phyloP scores from a whole-genome alignment of 2,888 invertebrate species.

The Rhamnusium bicolor region DNA sequence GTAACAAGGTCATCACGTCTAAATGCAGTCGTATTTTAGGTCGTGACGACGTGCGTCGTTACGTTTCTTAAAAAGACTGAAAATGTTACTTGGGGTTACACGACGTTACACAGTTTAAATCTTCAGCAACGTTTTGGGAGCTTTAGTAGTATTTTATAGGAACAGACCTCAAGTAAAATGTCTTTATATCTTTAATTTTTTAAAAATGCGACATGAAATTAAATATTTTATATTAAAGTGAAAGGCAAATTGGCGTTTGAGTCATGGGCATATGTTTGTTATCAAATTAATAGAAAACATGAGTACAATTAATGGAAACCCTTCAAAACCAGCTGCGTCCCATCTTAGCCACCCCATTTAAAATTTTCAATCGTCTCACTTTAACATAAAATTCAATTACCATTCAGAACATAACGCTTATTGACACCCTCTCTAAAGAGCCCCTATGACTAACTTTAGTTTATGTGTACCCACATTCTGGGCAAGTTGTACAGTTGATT shows the following conservation, averaged over 20 bases:
- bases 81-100: no score
- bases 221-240: background rate
- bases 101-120: no score
- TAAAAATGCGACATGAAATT: background rate
- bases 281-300: conserved; percentile 17
- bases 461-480: conserved; percentile 22
- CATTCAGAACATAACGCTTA: conserved; percentile 11
- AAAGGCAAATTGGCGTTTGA: background rate
- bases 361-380: conserved; percentile 32
- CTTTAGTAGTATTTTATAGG: no score
- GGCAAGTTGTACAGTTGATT: conserved; percentile 20
- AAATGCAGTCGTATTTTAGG: no score
- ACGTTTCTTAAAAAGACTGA: no score
- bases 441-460: conserved; percentile 19
- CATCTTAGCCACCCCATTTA: conserved; percentile 23
- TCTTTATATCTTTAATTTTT: background rate
- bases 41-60: no score
- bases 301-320: conserved; percentile 11
- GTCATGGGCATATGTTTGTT: background rate
- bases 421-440: conserved; percentile 18
- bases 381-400: conserved; percentile 36
- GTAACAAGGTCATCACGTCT: no score
- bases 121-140: no score
- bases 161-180: no score
- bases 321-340: conserved; percentile 19